Percentiles rank a stretch among this genome's conserved stretches.
Conservation (phyloP, 2,797 vertebrate genomes). For the Typhlichthys subterraneus region DNA sequence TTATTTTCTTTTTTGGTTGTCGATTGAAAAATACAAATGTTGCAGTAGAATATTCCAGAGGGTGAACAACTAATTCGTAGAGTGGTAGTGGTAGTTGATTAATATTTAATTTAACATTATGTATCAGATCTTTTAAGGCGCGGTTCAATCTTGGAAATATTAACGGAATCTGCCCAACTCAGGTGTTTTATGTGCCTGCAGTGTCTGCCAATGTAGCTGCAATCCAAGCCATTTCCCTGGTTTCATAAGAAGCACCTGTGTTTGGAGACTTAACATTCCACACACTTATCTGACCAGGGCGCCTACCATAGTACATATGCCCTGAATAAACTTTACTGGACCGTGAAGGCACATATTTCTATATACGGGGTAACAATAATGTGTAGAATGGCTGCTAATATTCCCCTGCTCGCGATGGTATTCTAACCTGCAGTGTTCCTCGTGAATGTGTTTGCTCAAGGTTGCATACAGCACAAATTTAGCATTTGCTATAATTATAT, state of each 20-base stretch:
- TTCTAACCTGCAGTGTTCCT: conserved; percentile 8
- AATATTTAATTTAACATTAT: conserved; percentile 59
- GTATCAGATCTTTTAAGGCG: conserved; percentile 54
- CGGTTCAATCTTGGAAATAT: conserved; percentile 61
- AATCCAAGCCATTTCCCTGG: conserved; percentile 70
- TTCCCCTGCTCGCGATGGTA: conserved; percentile 8
- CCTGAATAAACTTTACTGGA: conserved; percentile 67
- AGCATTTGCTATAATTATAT: conserved; percentile 21
- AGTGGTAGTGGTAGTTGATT: conserved; percentile 24
- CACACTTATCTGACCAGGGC: conserved; percentile 70
- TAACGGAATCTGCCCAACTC: conserved; percentile 66
- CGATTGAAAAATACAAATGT: too few species aligned
- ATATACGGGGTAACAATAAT: conserved; percentile 36
- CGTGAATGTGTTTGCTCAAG: conserved; percentile 16
- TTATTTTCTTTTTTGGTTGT: too few species aligned
- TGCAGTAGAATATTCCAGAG: background rate
- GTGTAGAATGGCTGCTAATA: conserved; percentile 32
- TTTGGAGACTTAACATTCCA: conserved; percentile 81
- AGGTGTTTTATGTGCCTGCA: conserved; percentile 63
- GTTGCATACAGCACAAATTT: conserved; percentile 4
- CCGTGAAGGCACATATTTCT: conserved; percentile 57
- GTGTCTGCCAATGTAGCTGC: conserved; percentile 71
- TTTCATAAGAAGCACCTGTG: conserved; percentile 83
- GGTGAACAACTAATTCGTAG: conserved; percentile 37
- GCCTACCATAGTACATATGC: conserved; percentile 72